Percentiles rank a stretch among this genome's conserved stretches.
phyloP scores from a whole-genome alignment of 2,113 vertebrate genomes.

The Haemorhous mexicanus region DNA sequence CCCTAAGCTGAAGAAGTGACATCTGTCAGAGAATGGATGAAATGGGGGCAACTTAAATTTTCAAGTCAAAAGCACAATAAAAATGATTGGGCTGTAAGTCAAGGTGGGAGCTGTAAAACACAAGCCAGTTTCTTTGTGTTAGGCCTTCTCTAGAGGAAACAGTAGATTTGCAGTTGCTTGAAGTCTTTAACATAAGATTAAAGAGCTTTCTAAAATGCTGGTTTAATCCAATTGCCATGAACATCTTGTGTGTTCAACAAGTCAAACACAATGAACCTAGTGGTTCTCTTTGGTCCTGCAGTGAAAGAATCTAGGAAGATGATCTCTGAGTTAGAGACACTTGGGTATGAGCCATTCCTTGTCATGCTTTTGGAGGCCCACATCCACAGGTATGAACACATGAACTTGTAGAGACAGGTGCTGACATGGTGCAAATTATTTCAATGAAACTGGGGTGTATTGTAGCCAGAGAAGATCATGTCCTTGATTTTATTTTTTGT shows the following conservation, averaged over 20 bases:
- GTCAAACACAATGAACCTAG: conserved; percentile 57
- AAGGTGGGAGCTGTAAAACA: background rate
- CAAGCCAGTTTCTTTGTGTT: background rate
- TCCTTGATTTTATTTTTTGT: background rate
- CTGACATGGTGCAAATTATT: background rate
- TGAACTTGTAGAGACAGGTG: background rate
- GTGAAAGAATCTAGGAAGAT: background rate
- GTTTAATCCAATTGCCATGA: conserved; percentile 59
- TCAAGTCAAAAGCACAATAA: background rate
- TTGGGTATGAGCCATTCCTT: background rate
- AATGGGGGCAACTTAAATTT: background rate
- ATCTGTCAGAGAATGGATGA: background rate
- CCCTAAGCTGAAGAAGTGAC: background rate
- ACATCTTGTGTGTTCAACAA: conserved; percentile 43
- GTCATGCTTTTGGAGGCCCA: background rate
- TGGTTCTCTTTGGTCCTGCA: background rate
- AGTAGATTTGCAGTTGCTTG: conserved; percentile 5
- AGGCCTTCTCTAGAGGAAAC: background rate
- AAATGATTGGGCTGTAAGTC: background rate
- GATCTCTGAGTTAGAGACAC: background rate
- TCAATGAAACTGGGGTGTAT: background rate
- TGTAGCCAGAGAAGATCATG: background rate
- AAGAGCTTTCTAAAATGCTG: conserved; percentile 46
- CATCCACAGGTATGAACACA: background rate
- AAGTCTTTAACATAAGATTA: conserved; percentile 35